Base-by-base conservation (phyloP, 1,140 invertebrate species). In the Calliopsis andreniformis region DNA sequence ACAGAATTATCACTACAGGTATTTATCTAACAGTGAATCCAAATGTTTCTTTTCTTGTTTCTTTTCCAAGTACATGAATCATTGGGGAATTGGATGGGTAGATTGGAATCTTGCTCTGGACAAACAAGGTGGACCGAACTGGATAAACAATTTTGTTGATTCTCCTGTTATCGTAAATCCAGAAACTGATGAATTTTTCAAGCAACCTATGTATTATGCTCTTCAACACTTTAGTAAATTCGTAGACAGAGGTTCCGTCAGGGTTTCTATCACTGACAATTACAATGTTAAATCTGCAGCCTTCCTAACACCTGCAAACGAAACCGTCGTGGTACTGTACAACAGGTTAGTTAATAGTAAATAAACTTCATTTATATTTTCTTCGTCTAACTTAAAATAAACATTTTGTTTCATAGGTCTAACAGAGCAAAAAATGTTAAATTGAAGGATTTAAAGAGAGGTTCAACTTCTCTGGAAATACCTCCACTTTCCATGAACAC, bases 101-200 rank as follows among this genome's bases (percentile, higher is more conserved):
- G 98, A 98, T 88, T 98, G 97, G 98, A 98, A 98, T 89, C 89
- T 98, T 0, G 95, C 94, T 25, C 89, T 98, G n/a, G 93, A 97
- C 81, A 90, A 94, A 82, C 83, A 92, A 12, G 97, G 97, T 51
- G 97, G 97, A 2, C 97, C 97, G 0, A 98, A 96, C 87, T 98
- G 95, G 94, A 94, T 94, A 0, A 87, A 94, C 3, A 97, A 97
- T 86, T 94, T 92, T 85, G 96, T 97, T 0, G 97, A 98, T 87
- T 91, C 96, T 0, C 94, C 97, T 0, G 94, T 98, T 35, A 93
- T 98, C 61, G 95, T 97, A 0, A 95, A 96, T 84, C 89, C 92
- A 0, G 92, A 92, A 4, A 86, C 80, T 5, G 90, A 92, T 20
- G 95, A 97, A 88, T 97, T 98, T 84, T 97, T 97, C 84, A 98